A percentile compares a stretch with the other conserved stretches of the same genome.
These are phyloP conservation scores for Drosophila algonquin DNA, from an alignment of 2,888 invertebrate species.

Conservation along the genomic window DNA sequence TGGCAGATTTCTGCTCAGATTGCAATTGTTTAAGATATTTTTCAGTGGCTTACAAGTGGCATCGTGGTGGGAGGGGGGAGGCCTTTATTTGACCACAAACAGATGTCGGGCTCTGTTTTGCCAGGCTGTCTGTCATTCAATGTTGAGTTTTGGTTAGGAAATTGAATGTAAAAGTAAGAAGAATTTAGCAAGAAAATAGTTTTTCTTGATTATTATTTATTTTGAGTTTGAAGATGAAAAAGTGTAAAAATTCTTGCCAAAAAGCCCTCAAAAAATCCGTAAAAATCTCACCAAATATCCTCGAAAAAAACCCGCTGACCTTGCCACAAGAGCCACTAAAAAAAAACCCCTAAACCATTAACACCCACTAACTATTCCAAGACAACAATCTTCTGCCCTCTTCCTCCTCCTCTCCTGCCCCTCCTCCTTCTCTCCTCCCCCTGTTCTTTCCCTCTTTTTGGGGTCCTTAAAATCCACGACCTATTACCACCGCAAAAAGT, in stretches of 20 bases:
- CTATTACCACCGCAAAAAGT: slow-evolving; percentile 7
- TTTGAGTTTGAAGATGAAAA: neutral
- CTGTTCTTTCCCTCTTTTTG: neutral
- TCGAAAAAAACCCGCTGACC: too few species aligned
- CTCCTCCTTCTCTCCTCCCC: neutral
- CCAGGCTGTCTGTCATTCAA: slow-evolving; percentile 6
- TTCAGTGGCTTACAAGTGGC: slow-evolving; percentile 18
- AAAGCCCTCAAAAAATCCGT: too few species aligned
- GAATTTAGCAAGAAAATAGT: neutral
- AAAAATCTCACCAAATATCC: too few species aligned
- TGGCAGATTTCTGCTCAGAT: slow-evolving; percentile 22
- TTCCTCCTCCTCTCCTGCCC: too few species aligned
- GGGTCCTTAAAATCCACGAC: slow-evolving; percentile 11
- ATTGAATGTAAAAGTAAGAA: neutral
- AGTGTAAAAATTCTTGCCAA: too few species aligned
- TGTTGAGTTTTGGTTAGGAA: slow-evolving; percentile 9
- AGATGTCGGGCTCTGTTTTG: neutral
- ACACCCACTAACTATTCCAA: neutral
- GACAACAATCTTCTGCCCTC: neutral
- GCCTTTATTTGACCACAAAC: slow-evolving; percentile 29
- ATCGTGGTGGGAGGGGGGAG: neutral
- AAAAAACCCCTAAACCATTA: neutral
- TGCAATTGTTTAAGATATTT: slow-evolving; percentile 31
- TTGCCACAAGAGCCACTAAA: neutral
- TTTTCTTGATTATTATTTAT: neutral